Base-by-base conservation (phyloP, 1,140 invertebrate genomes). In the Eumaeus atala region DNA sequence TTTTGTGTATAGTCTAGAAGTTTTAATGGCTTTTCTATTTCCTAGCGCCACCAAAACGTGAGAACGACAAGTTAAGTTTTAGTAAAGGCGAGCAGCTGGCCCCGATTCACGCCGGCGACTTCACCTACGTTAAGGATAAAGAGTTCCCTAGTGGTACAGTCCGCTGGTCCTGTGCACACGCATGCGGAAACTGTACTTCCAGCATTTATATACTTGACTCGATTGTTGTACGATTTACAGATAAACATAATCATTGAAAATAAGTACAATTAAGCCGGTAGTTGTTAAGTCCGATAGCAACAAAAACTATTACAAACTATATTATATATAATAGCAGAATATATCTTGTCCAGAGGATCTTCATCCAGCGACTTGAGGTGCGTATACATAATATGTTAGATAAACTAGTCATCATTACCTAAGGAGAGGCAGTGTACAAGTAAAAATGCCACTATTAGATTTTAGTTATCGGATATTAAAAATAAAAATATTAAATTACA, bases 191-290 rank as follows among this genome's bases (percentile, higher is more conserved):
- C 1, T 79, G 76, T 40, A 60, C 58, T 8, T 68, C 74, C 0
- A 71, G 70, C 51, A 75, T 77, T 6, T 73, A 77, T 49, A 75
- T 74, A 7, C 66, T 75, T 3, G 66, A 75, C 11, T 61, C 64
- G 6, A 66, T 73, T 54, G 76, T 79, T 3, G 74, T 79, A 0
- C 44, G 75, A 4, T 67, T 77, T 34, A 69, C 72, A 44, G 74
- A 79, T 55, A 73, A 69, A 50, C 74, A 79, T 58, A 54, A 66
- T 34, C 72, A 75, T 44, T 28, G 40, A 44, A 1, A 28, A 8
- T 16, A 33, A 9, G 21, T 14, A 12, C 21, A 12, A 21, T 33
- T 12, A 34, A 28, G 21, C 2, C 2, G 21, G 2, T 28, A 28
- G 21, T 28, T 28, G 6, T 28, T 28, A 3, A 28, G 21, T 28